Evolutionary conservation across 92 coral and sea anemone species (phyloP), one percentile per base, ranked within the genome.

Genomic region (Porites rus): DNA sequence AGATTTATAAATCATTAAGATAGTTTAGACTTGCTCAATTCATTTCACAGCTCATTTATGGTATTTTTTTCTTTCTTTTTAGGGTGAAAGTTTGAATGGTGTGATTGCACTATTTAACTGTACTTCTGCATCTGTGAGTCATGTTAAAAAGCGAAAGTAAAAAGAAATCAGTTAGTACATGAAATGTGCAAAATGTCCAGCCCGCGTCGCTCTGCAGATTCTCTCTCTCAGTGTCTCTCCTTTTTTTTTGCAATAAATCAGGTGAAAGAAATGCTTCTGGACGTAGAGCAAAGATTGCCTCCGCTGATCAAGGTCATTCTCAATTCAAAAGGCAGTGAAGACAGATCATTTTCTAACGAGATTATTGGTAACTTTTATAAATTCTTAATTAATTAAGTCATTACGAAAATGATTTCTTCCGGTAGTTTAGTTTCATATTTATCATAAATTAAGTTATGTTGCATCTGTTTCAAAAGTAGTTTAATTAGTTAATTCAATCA

Each of bases 291-390:
- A 5, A 43, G 0, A 46, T 24, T 74, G n/a, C 61, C 28, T 31
- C 65, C n/a, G 16, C 21, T 6, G 8, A 51, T 83, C 61, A 14
- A 53, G 9, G 0, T 19, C 12, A 50, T 83, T 22, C 74, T 83
- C 58, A 51, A 46, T 19, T 17, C 65, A 18, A 11, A 22, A 4
- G 10, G 13, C 6, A 11, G 0, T 10, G 51, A 0, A 17, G 58
- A 1, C 2, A 6, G 4, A 13, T 24, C 80, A 6, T 25, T 9
- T 28, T 21, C 4, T 38, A 0, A 10, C 38, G 18, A 64, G 53
- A 21, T 83, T 10, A 21, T 62, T 21, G 87, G 87, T 83, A 50
- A 50, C 11, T 21, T 52, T 54, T 6, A 28, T 56, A 2, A 56
- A 56, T 14, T 56, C 14, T 14, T 56, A 56, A 14, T 56, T 12